Evolutionary conservation across 2,888 invertebrate species (phyloP), one percentile per base, ranked within the genome.

Genomic region (Noctua pronuba): DNA sequence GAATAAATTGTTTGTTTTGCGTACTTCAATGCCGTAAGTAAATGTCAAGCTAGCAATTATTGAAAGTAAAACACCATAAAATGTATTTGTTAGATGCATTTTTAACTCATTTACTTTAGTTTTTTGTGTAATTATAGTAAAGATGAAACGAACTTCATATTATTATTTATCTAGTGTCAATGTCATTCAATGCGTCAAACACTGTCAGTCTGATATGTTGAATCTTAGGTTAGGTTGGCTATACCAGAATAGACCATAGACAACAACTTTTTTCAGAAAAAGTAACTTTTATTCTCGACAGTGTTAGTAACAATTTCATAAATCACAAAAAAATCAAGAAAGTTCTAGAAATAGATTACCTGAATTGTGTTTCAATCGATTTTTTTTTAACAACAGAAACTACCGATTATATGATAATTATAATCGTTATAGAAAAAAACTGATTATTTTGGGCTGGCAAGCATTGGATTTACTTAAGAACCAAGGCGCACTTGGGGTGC

Each of bases 11-110:
- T n/a, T n/a, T 35, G 21, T 4, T 2, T 2, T 62, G 35, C 31
- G 8, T 80, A 89, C 88, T 83, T 88, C 89, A 67, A 86, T 67
- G 21, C 86, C 76, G 46, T 73, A 66, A 60, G 72, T 66, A 49
- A 86, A 69, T 67, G 73, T 49, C 66, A 83, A 65, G 58, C 64
- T 75, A 16, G 64, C 72, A 49, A 69, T 70, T 68, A 86, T 24
- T 11, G 46, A 52, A 41, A 89, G 35, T 41, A 88, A 16, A 41
- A 73, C 24, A 28, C 62, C 62, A 69, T 35, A 75, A 16, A 80
- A 41, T 46, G 1, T 75, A 28, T 71, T 66, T 18, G 16, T 58
- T 13, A 69, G 35, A 79, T 75, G 60, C 88, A 88, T 88, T 60
- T 68, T 79, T 35, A 74, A 66, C 31, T 74, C 44, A 76, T 66